Evolutionary conservation across 2,797 vertebrate genomes (phyloP), one percentile per base, ranked within the genome.

Genomic region (Dryobates pubescens): DNA sequence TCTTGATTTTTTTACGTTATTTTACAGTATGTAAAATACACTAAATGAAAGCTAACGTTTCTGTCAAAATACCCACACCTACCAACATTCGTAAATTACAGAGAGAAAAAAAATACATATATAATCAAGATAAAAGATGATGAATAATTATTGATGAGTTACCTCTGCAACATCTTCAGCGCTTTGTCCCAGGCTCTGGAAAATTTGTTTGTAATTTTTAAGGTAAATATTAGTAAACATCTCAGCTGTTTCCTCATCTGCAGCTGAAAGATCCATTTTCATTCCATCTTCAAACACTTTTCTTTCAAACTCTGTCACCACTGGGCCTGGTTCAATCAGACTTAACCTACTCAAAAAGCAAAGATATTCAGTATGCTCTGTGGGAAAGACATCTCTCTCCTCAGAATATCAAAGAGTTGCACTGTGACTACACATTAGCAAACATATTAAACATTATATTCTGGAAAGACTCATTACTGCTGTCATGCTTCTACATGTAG

Each of bases 181-280:
- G 26, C 97, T 98, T 96, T 99, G 98, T 54, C 98, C 98, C 14
- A 98, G 80, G 36, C 96, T 98, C 93, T 98, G 97, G 78, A 98
- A 98, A 96, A 98, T 98, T 58, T 98, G 97, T 41, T 97, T 98
- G 96, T 98, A 98, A 96, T 98, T 98, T 95, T 98, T 98, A 93
- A 99, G 82, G 94, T 99, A 99, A 95, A 98, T 97, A 91, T 98
- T 98, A 36, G 95, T 97, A 94, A 98, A 99, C 98, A 99, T 98
- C 49, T 98, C 97, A 17, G 98, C 98, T 14, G 98, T 99, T 94
- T 98, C 97, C 92, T 96, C 58, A 94, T 99, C 98, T 36, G 98
- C 98, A 88, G 98, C 98, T 67, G 98, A 98, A 78, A 99, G 98
- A 82, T 99, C 98, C 69, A 97, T 98, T 97, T 98, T 98, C 97